Percentiles rank a stretch among this genome's conserved stretches.
Conservation (phyloP, 2,113 vertebrate species). For the Rafetus swinhoei region DNA sequence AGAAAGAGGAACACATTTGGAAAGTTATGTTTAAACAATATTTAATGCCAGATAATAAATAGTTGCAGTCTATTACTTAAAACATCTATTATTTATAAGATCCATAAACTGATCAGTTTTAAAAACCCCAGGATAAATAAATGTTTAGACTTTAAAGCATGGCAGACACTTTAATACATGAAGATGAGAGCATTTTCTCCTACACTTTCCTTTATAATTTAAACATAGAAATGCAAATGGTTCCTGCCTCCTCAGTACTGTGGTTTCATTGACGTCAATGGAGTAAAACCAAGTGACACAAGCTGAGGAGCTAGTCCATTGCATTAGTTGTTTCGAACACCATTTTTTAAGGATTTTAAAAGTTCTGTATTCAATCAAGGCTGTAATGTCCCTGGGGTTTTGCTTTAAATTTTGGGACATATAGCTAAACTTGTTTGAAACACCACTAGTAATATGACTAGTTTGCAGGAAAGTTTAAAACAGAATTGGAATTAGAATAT, state of each 20-base stretch:
- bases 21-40: not conserved
- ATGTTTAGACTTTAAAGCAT: not conserved
- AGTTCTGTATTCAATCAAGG: not conserved
- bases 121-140: not conserved
- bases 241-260: not conserved
- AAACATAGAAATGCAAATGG: not conserved
- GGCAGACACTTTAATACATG: not conserved
- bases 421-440: not conserved
- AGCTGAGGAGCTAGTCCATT: not conserved
- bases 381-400: not conserved
- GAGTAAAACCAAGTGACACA: not conserved
- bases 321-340: not conserved
- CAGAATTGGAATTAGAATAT: not conserved
- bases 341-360: not conserved
- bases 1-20: not conserved
- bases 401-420: not conserved
- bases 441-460: not conserved
- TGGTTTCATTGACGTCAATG: not conserved
- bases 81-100: not conserved
- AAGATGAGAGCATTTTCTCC: not conserved
- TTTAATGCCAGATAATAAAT: not conserved
- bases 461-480: not conserved
- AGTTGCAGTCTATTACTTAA: not conserved
- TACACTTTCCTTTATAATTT: fast-evolving
- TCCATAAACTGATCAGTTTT: not conserved